Percentiles rank a stretch among this genome's conserved stretches.
phyloP scores from a whole-genome alignment of 1,140 invertebrate genomes.

The Drosophila neocordata region DNA sequence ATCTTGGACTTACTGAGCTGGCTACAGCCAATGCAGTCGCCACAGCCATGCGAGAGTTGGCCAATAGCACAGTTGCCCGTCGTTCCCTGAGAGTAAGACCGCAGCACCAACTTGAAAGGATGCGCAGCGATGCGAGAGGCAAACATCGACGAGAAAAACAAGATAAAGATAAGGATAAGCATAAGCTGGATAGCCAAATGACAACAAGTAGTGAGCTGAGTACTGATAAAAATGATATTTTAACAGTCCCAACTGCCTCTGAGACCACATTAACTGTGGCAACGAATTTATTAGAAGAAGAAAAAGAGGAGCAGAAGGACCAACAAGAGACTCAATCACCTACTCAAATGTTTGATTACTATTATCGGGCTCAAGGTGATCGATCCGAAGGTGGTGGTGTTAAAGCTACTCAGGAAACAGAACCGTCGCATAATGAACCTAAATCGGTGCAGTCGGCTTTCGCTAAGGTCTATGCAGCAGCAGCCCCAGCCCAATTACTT shows the following conservation, averaged over 20 bases:
- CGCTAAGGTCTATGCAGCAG: constrained; percentile 55
- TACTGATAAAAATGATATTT: constrained; percentile 15
- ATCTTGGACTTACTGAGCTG: constrained; percentile 70
- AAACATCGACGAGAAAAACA: constrained; percentile 24
- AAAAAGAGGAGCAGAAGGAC: constrained; percentile 3
- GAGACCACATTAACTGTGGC: neutral
- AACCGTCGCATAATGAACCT: neutral
- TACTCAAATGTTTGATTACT: neutral
- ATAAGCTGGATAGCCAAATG: constrained; percentile 19
- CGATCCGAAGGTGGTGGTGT: neutral
- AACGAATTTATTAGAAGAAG: neutral
- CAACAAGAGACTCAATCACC: neutral
- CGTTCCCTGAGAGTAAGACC: constrained; percentile 67
- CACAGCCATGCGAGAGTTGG: constrained; percentile 65
- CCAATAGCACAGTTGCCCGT: constrained; percentile 66
- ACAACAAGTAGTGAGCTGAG: constrained; percentile 30
- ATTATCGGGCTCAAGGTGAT: constrained; percentile 20
- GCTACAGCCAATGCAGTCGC: constrained; percentile 74
- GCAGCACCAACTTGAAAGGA: constrained; percentile 63
- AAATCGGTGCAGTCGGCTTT: constrained; percentile 50
- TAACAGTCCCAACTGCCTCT: neutral
- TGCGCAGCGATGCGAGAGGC: constrained; percentile 60
- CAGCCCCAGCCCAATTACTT: constrained; percentile 52
- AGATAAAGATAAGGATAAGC: constrained; percentile 32
- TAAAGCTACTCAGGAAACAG: neutral